Conservation (phyloP, 2,113 vertebrate genomes). For the Anhinga rufa region DNA sequence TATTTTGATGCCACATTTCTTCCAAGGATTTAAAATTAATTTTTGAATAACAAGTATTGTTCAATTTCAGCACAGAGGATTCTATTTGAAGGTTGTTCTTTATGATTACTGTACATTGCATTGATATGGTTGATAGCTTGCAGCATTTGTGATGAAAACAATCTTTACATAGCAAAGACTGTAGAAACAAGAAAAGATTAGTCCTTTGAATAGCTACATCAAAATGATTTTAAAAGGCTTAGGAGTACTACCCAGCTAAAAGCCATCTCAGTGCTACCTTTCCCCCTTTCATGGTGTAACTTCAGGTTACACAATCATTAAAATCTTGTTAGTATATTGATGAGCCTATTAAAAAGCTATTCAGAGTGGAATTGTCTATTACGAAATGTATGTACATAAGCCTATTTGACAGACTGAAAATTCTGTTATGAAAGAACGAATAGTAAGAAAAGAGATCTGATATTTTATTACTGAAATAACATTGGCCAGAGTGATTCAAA, state of each 20-base stretch:
- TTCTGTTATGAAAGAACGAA: neutral
- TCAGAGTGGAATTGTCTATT: neutral
- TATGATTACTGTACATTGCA: neutral
- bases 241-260: neutral
- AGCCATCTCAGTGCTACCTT: neutral
- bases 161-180: neutral
- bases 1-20: neutral
- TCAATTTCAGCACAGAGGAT: neutral
- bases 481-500: neutral
- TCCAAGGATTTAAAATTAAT: neutral
- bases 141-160: neutral
- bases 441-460: neutral
- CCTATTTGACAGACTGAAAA: neutral
- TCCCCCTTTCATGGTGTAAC: neutral
- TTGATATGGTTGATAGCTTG: neutral
- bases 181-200: neutral
- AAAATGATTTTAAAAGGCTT: neutral
- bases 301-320: neutral
- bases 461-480: neutral
- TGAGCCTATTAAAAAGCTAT: neutral
- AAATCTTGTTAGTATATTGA: neutral
- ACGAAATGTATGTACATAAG: neutral
- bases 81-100: neutral
- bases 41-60: neutral
- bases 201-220: neutral